phyloP scores from a whole-genome alignment of 2,888 invertebrate genomes.

The Platycheirus albimanus region DNA sequence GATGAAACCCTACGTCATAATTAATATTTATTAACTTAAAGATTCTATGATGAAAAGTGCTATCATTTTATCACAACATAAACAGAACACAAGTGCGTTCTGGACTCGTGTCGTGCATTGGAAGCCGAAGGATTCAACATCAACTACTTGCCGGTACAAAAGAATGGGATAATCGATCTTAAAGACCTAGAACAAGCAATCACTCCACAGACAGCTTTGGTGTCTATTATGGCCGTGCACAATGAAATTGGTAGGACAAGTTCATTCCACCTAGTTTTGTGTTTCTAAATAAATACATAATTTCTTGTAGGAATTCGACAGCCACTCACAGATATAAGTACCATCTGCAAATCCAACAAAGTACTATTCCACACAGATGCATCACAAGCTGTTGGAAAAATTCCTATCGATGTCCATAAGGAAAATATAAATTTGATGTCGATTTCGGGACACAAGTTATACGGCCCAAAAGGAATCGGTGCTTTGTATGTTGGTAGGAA shows the following conservation, averaged over 20 bases:
- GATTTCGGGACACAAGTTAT: conserved; percentile 94
- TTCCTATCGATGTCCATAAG: conserved; percentile 95
- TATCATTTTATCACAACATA: conserved; percentile 98
- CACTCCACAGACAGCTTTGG: conserved; percentile 94
- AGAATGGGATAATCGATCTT: conserved; percentile 93
- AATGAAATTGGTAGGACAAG: conserved; percentile 99
- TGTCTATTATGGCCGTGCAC: conserved; percentile 98
- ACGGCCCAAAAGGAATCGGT: conserved; percentile 86
- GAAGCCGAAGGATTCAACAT: conserved; percentile 97
- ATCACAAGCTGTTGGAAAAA: conserved; percentile 99
- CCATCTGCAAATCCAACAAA: conserved; percentile 92
- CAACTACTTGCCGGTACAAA: conserved; percentile 96
- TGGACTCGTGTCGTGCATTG: conserved; percentile 97
- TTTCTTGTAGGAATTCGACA: conserved; percentile 89
- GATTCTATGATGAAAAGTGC: conserved; percentile 95
- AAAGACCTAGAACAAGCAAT: conserved; percentile 91
- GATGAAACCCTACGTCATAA: too few species aligned
- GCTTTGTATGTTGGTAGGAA: conserved; percentile 96
- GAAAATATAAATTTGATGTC: conserved; percentile 99
- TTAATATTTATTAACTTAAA: too few species aligned
- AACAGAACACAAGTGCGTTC: conserved; percentile 99
- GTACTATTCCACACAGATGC: conserved; percentile 99
- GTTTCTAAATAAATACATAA: neutral
- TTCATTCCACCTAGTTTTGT: too few species aligned
- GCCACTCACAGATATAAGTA: conserved; percentile 95